Percentiles rank a stretch among this genome's conserved stretches.
These are phyloP conservation scores for Craseonycteris thonglongyai DNA, from an alignment of 2,113 vertebrate genomes.

Conservation along the genomic window DNA sequence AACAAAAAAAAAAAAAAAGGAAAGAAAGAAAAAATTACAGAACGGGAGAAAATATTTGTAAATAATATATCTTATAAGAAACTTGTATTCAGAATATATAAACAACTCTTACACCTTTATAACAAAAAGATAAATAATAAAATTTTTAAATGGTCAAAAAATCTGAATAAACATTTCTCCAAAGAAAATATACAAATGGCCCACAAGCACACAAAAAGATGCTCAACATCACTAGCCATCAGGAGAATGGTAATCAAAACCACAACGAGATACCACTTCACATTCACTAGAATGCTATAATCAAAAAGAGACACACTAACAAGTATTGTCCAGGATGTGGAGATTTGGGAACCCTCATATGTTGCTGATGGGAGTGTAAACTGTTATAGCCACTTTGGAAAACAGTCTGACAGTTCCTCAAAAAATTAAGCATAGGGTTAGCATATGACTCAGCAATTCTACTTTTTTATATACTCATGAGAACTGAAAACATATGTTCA, in stretches of 20 bases:
- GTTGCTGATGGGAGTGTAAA: neutral
- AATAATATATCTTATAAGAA: neutral
- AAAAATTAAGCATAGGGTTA: neutral
- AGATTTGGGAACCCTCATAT: neutral
- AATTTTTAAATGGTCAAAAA: neutral
- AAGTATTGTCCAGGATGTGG: neutral
- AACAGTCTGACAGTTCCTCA: neutral
- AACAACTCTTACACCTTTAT: neutral
- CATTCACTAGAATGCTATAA: neutral
- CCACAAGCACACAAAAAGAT: neutral
- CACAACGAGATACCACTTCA: neutral
- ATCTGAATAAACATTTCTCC: neutral
- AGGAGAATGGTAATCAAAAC: neutral
- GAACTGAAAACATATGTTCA: neutral
- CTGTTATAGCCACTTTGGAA: neutral
- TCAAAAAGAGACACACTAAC: neutral
- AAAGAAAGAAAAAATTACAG: no score
- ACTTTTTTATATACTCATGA: neutral
- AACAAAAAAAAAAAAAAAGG: no score
- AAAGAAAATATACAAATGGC: neutral
- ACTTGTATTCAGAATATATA: neutral
- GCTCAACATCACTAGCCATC: neutral
- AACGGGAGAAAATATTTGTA: neutral
- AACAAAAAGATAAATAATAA: conserved; percentile 1
- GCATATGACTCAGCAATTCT: neutral